Evolutionary conservation across 2,888 invertebrate genomes (phyloP), one percentile per base, ranked within the genome.

Genomic region (Pediacus dermestoides): DNA sequence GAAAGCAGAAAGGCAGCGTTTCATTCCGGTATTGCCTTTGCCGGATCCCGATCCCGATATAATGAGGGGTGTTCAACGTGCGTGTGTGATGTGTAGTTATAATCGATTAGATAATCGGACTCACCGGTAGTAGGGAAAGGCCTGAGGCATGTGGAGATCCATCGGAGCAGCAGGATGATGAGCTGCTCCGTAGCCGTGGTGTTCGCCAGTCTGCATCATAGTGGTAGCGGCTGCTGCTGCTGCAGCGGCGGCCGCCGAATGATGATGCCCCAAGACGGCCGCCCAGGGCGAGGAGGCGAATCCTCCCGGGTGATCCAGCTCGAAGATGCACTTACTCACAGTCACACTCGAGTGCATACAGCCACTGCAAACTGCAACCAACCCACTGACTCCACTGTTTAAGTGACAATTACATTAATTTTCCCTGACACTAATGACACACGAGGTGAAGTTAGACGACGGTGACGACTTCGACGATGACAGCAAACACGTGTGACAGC

Each of bases 71-170:
- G 15, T 6, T 28, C 8, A 28, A 36, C 36, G 38, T 40, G 38
- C 52, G 31, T 37, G 26, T 39, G 42, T 37, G 44, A 42, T 44
- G 39, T 39, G 11, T 3, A 9, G n/a, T 15, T 15, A 31, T 42
- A 44, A 39, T 45, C 39, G n/a, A n/a, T n/a, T n/a, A n/a, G n/a
- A n/a, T n/a, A n/a, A n/a, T 38, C 37, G 39, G 18, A 73, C 80
- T 75, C 64, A 90, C 89, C 89, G 84, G 74, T 91, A 91, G 72
- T 90, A 91, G 42, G 89, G 88, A 70, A 90, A 90, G 57, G 87
- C 88, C 69, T 90, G 91, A 33, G 90, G 87, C 68, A 91, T 89
- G 72, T 91, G 91, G 57, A 91, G 78, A 70, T 91, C 91, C 89
- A 91, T 90, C 34, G 90, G 89, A 47, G 71, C 70, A 44, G 66